These are phyloP conservation scores for Syngnathus rostellatus DNA, from an alignment of 2,797 vertebrate species.

Conservation along the genomic window DNA sequence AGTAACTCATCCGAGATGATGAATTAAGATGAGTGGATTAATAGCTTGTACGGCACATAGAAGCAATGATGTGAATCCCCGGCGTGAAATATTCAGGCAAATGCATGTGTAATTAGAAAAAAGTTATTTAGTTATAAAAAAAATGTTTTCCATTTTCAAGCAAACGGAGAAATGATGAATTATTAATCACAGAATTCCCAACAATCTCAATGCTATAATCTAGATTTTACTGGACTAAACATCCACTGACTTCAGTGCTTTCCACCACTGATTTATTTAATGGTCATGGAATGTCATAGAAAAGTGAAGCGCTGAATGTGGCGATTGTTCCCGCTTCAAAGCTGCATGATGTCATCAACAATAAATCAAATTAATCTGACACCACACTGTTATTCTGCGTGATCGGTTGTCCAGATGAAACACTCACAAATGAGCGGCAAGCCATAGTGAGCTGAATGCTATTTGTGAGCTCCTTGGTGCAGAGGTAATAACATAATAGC, in stretches of 20 bases:
- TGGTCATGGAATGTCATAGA: background rate
- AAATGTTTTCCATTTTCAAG: background rate
- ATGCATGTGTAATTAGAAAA: background rate
- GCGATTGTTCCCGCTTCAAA: background rate
- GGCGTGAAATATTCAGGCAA: background rate
- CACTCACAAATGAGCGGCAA: background rate
- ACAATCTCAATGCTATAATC: background rate
- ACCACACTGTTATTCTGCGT: background rate
- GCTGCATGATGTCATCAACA: background rate
- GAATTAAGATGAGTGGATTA: background rate
- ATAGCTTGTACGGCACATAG: background rate
- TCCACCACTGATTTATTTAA: background rate
- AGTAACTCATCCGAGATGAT: background rate
- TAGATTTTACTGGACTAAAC: background rate
- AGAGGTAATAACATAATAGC: slow-evolving; percentile 3
- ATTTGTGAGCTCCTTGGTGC: slow-evolving; percentile 2
- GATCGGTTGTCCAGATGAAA: slow-evolving; percentile 5
- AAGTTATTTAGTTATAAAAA: background rate
- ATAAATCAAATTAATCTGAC: slow-evolving; percentile 1
- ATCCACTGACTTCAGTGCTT: background rate
- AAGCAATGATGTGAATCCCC: background rate
- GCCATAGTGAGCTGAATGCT: background rate
- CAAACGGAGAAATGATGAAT: background rate
- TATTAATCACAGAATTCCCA: background rate
- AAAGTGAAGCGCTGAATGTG: background rate